Evolutionary conservation across 1,140 invertebrate species (phyloP), one percentile per base, ranked within the genome.

Genomic region (Drosophila nigrodunni): DNA sequence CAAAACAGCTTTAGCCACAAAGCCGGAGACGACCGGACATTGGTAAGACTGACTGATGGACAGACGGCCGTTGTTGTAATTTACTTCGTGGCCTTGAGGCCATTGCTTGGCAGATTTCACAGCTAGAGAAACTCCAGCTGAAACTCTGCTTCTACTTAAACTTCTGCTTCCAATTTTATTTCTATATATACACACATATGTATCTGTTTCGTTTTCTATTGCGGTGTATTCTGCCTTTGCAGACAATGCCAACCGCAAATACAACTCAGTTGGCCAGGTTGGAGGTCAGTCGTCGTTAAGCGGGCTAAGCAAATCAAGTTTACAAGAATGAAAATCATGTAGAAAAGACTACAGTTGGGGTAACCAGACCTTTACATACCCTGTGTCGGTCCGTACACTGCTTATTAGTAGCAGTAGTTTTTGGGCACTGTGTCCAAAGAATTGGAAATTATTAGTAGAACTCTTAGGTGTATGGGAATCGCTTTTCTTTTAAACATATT

Each of bases 261-360:
- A 60, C 68, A 59, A 13, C 13, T 37, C 67, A 73, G 74, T 59
- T 78, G 78, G 78, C 67, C 82, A 39, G 18, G 21, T 18, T 59
- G 83, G 83, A 88, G 83, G 83, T 87, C 82, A 88, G 54, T 34
- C 39, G 41, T 35, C 34, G 34, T n/a, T 65, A 60, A 74, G 65
- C 73, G 80, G 71, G 80, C 74, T 78, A 78, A 79, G 68, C 60
- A 79, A 87, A 88, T 87, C 80, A 83, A 83, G 83, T 88, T 87
- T 87, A 80, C 82, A 80, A 79, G 25, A 30, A 30, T 30, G 25
- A 5, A 30, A 30, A 5, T 0, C 25, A 4, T 3, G 4, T 30
- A 30, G 25, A 30, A 30, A 5, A 30, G 25, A 4, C 25, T 30
- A 30, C 6, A 30, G 25, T 30, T 30, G 25, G 25, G 4, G 25